These are phyloP conservation scores for Xanthia icteritia DNA, from an alignment of 2,888 invertebrate genomes.

Conservation along the genomic window DNA sequence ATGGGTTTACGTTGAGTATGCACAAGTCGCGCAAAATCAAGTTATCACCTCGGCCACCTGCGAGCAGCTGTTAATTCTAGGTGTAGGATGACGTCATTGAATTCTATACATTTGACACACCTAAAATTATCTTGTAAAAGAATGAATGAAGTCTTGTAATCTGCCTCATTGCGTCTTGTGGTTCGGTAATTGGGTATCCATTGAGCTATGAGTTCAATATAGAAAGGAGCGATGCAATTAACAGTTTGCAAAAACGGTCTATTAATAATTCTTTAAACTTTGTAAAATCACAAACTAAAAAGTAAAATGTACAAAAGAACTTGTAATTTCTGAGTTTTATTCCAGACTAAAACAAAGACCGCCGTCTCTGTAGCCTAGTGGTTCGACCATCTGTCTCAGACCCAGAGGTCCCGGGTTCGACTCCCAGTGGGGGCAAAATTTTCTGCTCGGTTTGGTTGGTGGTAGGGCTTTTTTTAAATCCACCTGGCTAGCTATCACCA, in stretches of 20 bases:
- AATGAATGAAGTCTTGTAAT: constrained; percentile 24
- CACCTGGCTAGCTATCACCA: no score
- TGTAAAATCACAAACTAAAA: not conserved
- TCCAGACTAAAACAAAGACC: not conserved
- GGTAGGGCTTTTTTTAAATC: no score
- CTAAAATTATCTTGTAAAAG: constrained; percentile 24
- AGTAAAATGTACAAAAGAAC: not conserved
- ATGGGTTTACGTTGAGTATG: constrained; percentile 2
- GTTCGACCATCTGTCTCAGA: no score
- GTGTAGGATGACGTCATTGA: constrained; percentile 56
- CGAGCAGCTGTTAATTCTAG: constrained; percentile 51
- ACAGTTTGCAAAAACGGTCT: not conserved
- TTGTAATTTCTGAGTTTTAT: not conserved
- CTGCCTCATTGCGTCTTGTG: not conserved
- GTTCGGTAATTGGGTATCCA: constrained; percentile 13
- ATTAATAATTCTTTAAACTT: no score
- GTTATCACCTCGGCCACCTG: constrained; percentile 65
- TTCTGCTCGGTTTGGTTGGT: no score
- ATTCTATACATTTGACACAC: constrained; percentile 48
- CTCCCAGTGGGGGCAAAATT: no score
- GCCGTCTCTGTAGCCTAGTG: no score
- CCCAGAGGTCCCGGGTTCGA: no score
- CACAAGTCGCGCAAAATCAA: constrained; percentile 47
- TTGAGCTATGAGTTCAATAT: not conserved
- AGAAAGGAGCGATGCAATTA: not conserved